These are phyloP conservation scores for Leptarthrus brevirostris DNA, from an alignment of 2,888 invertebrate genomes.

Conservation along the genomic window DNA sequence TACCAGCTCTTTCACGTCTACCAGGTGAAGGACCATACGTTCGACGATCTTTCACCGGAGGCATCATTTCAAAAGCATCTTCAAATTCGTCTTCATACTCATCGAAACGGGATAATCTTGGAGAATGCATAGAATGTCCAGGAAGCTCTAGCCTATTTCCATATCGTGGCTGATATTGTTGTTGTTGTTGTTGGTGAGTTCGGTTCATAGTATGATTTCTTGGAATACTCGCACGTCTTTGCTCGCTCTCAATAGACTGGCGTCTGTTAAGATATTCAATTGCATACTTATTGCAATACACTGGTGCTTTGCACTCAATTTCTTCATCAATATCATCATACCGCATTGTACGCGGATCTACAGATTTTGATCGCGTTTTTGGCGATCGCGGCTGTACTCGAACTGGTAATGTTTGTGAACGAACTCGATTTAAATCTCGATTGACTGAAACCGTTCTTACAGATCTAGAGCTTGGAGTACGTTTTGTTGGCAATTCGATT, in stretches of 20 bases:
- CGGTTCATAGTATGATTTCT: constrained; percentile 57
- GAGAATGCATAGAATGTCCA: constrained; percentile 53
- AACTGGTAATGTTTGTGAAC: constrained; percentile 55
- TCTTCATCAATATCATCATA: constrained; percentile 63
- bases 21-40: constrained; percentile 3
- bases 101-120: constrained; percentile 52
- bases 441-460: constrained; percentile 52
- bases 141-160: constrained; percentile 64
- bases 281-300: constrained; percentile 79
- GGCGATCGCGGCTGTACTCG: constrained; percentile 58
- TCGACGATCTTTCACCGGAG: constrained; percentile 56
- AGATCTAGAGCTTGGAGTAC: constrained; percentile 62
- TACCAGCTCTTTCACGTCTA: constrained; percentile 28
- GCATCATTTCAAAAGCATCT: constrained; percentile 60
- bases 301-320: constrained; percentile 70
- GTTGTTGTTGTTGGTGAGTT: constrained; percentile 51
- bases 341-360: constrained; percentile 61
- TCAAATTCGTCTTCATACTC: constrained; percentile 61
- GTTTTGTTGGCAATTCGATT: constrained; percentile 59
- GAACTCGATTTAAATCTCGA: constrained; percentile 60
- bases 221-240: background rate
- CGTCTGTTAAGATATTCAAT: constrained; percentile 67
- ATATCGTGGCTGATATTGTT: constrained; percentile 58
- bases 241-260: constrained; percentile 50
- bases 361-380: constrained; percentile 62